Conservation (phyloP, 2,797 vertebrate genomes). For the Tokudaia muenninki region DNA sequence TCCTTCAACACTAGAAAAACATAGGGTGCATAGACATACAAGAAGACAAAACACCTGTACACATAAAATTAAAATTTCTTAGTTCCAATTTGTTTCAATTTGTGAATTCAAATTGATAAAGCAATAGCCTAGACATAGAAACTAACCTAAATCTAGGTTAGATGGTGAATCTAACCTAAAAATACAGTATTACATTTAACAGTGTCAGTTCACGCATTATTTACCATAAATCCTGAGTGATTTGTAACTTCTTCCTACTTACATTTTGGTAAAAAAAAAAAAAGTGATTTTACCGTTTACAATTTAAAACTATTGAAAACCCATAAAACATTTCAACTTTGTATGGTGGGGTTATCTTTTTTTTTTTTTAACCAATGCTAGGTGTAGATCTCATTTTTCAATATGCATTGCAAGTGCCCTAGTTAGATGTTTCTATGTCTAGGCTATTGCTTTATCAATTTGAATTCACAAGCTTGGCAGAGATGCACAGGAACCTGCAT, state of each 20-base stretch:
- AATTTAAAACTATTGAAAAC: background rate
- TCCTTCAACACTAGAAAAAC: background rate
- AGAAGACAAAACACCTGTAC: background rate
- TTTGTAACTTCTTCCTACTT: slow-evolving; percentile 30
- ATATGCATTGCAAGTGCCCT: background rate
- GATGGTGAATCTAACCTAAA: background rate
- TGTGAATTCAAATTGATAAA: no score
- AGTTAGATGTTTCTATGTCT: background rate
- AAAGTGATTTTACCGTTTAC: background rate
- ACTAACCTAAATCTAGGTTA: no score
- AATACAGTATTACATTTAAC: background rate
- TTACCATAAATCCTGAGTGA: background rate
- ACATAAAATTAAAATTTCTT: background rate
- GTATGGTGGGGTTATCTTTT: background rate
- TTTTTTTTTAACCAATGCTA: background rate
- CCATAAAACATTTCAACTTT: slow-evolving; percentile 10
- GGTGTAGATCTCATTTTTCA: slow-evolving; percentile 20
- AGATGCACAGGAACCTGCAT: background rate
- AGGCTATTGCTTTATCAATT: background rate
- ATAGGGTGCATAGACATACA: background rate
- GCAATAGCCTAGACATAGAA: no score
- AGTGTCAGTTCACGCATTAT: slow-evolving; percentile 14
- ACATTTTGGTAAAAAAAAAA: slow-evolving; percentile 11
- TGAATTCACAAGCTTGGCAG: background rate
- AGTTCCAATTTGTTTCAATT: no score